phyloP scores from a whole-genome alignment of 1,140 invertebrate species.

The Whitmania pigra region DNA sequence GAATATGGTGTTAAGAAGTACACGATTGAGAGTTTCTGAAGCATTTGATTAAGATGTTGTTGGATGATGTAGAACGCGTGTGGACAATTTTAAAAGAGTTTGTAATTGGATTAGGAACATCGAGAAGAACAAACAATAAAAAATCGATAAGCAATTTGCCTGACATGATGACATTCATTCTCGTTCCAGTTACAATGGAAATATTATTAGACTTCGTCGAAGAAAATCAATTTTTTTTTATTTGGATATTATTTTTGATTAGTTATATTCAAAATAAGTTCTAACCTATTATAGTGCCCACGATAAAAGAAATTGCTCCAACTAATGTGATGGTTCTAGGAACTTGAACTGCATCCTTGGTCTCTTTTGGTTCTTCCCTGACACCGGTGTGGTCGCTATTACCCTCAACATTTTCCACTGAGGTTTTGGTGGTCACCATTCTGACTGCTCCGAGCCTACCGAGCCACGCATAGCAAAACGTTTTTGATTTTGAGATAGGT shows the following conservation, averaged over 20 bases:
- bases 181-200: neutral
- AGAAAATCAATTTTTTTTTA: neutral
- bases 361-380: neutral
- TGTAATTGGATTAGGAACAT: too few relatives aligned
- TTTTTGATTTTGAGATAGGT: neutral
- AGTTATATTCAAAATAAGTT: neutral
- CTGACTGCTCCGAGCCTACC: neutral
- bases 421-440: neutral
- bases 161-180: neutral
- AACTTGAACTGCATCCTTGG: neutral
- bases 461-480: too few relatives aligned
- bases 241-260: neutral
- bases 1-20: too few relatives aligned
- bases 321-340: constrained; percentile 30
- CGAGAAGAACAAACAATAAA: too few relatives aligned
- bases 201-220: neutral
- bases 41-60: too few relatives aligned
- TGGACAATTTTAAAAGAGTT: too few relatives aligned
- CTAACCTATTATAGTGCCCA: constrained; percentile 39
- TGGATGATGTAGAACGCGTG: too few relatives aligned
- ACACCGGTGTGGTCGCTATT: neutral
- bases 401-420: neutral
- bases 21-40: too few relatives aligned
- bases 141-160: neutral
- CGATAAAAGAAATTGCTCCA: constrained; percentile 32